These are phyloP conservation scores for Solenopsis invicta DNA, from an alignment of 1,140 invertebrate species.

Conservation along the genomic window DNA sequence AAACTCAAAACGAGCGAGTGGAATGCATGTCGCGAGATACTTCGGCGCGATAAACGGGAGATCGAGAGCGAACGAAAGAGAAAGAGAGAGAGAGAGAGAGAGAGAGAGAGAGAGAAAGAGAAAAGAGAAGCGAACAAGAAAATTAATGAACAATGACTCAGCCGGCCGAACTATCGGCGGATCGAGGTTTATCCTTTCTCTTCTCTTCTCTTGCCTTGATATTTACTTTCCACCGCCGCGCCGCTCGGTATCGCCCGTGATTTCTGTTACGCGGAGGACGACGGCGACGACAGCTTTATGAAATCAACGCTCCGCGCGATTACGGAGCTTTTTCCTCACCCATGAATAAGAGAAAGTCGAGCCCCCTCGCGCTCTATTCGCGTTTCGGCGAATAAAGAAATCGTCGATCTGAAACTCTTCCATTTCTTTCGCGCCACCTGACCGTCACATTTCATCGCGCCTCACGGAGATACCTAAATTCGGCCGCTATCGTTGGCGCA, in stretches of 20 bases:
- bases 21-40: slow-evolving; percentile 32
- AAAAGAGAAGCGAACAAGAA: slow-evolving; percentile 36
- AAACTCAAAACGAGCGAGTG: slow-evolving; percentile 8
- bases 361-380: slow-evolving; percentile 7
- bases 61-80: slow-evolving; percentile 20
- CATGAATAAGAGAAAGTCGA: slow-evolving; percentile 64
- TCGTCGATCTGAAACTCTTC: slow-evolving; percentile 65
- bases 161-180: slow-evolving; percentile 54
- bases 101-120: background rate
- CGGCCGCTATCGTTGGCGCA: slow-evolving; percentile 37
- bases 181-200: slow-evolving; percentile 42
- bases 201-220: slow-evolving; percentile 63
- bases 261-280: slow-evolving; percentile 63
- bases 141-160: slow-evolving; percentile 59
- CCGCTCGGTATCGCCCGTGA: slow-evolving; percentile 14
- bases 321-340: slow-evolving; percentile 41
- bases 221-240: slow-evolving; percentile 65
- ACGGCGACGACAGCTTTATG: slow-evolving; percentile 75
- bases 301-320: slow-evolving; percentile 64
- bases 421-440: slow-evolving; percentile 65
- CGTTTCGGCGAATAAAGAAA: slow-evolving; percentile 67
- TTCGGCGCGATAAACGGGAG: slow-evolving; percentile 26
- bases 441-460: slow-evolving; percentile 51
- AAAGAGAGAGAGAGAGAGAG: no score
- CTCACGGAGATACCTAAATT: slow-evolving; percentile 51